Conservation (phyloP, 2,113 vertebrate species). For the Lagopus leucura region DNA sequence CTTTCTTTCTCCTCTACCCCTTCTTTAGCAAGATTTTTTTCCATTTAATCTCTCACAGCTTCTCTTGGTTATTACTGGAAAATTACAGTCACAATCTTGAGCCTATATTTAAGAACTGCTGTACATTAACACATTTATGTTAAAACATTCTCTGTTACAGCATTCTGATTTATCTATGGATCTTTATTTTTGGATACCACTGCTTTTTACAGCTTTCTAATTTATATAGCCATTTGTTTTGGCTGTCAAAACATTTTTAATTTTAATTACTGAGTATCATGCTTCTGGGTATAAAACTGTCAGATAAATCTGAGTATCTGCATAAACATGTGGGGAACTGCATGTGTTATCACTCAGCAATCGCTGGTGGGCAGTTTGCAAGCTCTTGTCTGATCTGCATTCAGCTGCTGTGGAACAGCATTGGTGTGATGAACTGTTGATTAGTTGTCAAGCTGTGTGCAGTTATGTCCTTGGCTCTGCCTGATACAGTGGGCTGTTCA, state of each 20-base stretch:
- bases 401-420: not conserved
- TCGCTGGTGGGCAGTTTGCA: slow-evolving; percentile 70
- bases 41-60: not conserved
- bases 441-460: not conserved
- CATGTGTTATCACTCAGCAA: slow-evolving; percentile 66
- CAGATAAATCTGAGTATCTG: slow-evolving; percentile 77
- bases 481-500: not conserved
- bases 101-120: slow-evolving; percentile 48
- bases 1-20: not conserved
- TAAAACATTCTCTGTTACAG: slow-evolving; percentile 64
- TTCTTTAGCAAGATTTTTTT: not conserved
- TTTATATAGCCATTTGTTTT: slow-evolving; percentile 79
- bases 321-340: slow-evolving; percentile 70
- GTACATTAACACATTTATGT: slow-evolving; percentile 53
- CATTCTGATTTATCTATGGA: slow-evolving; percentile 75
- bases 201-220: slow-evolving; percentile 77
- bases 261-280: slow-evolving; percentile 78
- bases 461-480: not conserved
- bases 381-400: slow-evolving; percentile 13
- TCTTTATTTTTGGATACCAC: slow-evolving; percentile 65
- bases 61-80: not conserved
- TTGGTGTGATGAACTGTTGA: not conserved
- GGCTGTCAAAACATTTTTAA: slow-evolving; percentile 79
- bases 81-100: slow-evolving; percentile 38
- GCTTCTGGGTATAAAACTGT: slow-evolving; percentile 76